These are phyloP conservation scores for Linnaemya tessellans DNA, from an alignment of 2,888 invertebrate genomes.

Conservation along the genomic window DNA sequence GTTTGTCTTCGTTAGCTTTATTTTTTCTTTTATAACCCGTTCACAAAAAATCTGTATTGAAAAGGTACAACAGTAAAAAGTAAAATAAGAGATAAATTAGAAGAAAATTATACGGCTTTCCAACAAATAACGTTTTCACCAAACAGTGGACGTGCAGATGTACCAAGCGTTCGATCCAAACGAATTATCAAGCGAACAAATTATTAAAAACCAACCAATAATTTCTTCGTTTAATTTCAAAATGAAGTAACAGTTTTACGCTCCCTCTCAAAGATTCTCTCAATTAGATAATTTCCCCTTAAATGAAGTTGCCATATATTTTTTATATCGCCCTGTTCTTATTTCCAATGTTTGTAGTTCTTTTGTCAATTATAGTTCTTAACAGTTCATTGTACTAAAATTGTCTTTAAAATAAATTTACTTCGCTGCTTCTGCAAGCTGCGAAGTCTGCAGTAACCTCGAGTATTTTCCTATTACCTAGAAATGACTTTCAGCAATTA, in stretches of 20 bases:
- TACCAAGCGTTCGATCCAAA: conserved; percentile 73
- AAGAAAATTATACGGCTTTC: conserved; percentile 51
- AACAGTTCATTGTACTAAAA: conserved; percentile 70
- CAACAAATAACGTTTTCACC: conserved; percentile 64
- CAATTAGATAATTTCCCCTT: conserved; percentile 47
- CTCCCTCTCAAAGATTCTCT: conserved; percentile 14
- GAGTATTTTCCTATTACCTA: conserved; percentile 15
- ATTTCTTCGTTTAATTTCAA: conserved; percentile 46
- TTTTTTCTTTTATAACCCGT: conserved; percentile 34
- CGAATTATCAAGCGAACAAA: conserved; percentile 67
- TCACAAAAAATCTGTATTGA: conserved; percentile 49
- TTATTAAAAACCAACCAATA: conserved; percentile 58
- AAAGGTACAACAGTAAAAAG: conserved; percentile 29
- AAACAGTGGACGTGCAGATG: conserved; percentile 67
- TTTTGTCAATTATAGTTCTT: conserved; percentile 19
- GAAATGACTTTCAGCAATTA: not conserved
- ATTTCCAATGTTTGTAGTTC: not conserved
- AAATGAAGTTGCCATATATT: conserved; percentile 59
- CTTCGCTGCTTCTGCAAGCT: conserved; percentile 41
- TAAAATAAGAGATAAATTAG: conserved; percentile 28
- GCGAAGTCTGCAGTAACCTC: not conserved
- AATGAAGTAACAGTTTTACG: conserved; percentile 30
- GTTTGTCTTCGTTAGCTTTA: conserved; percentile 23
- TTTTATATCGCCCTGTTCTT: not conserved
- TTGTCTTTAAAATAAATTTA: conserved; percentile 61